phyloP scores from a whole-genome alignment of 2,888 invertebrate species.

The Sminthurinus aureus region DNA sequence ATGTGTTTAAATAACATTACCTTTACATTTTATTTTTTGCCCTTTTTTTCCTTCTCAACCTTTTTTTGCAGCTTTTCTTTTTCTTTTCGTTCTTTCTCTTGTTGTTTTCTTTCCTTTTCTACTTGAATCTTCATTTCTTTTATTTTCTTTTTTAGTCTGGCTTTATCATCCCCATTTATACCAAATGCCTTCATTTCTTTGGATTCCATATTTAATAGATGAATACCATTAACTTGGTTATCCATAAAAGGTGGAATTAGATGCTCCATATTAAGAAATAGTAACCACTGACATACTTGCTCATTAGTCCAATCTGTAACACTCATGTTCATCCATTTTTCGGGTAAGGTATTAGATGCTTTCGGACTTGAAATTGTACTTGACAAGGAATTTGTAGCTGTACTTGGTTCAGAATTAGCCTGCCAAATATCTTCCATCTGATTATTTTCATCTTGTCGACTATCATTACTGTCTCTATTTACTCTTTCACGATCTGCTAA shows the following conservation, averaged over 20 bases:
- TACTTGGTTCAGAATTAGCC: conserved; percentile 39
- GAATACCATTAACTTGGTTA: conserved; percentile 86
- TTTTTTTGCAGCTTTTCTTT: conserved; percentile 47
- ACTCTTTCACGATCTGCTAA: conserved; percentile 82
- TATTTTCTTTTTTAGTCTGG: conserved; percentile 82
- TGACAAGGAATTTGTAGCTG: conserved; percentile 41
- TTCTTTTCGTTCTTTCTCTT: conserved; percentile 51
- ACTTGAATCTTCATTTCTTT: conserved; percentile 82
- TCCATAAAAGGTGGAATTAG: conserved; percentile 88
- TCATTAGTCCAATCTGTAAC: conserved; percentile 54
- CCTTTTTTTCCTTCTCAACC: conserved; percentile 65
- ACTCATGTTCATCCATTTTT: conserved; percentile 51
- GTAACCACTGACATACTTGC: conserved; percentile 87
- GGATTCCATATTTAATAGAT: conserved; percentile 86
- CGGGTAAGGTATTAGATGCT: conserved; percentile 39
- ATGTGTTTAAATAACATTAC: not conserved
- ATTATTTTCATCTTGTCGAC: conserved; percentile 17
- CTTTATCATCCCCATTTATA: conserved; percentile 80
- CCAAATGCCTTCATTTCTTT: conserved; percentile 89
- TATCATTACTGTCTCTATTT: not conserved
- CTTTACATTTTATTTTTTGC: conserved; percentile 22
- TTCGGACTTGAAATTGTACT: conserved; percentile 49
- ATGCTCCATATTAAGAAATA: conserved; percentile 80
- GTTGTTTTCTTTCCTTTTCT: conserved; percentile 71
- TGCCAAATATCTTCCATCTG: conserved; percentile 41